Evolutionary conservation across 2,113 vertebrate genomes (phyloP).

Genomic region (Lepus timidus): DNA sequence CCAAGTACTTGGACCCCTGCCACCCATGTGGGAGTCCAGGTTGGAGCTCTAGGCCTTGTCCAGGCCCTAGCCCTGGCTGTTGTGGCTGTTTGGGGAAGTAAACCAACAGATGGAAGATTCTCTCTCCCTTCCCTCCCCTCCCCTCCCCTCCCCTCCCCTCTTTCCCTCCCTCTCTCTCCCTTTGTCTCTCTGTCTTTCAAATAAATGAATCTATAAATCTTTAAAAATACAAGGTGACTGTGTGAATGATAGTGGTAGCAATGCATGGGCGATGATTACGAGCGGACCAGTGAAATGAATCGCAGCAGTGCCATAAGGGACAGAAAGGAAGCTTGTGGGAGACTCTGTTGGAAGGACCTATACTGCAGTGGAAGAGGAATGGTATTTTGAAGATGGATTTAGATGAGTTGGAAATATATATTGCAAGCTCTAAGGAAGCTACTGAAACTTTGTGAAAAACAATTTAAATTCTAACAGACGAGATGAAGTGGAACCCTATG

Average conservation of each 20-base stretch:
- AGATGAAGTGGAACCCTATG: conserved; percentile 11
- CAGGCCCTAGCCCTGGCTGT: too few species aligned
- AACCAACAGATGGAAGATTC: too few species aligned
- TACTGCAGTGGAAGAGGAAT: neutral
- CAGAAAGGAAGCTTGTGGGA: neutral
- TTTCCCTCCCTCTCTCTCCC: too few species aligned
- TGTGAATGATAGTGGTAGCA: neutral
- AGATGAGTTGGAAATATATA: neutral
- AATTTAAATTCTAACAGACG: neutral
- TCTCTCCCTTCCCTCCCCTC: too few species aligned
- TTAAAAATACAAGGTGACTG: neutral
- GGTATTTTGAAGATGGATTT: neutral
- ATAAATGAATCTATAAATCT: too few species aligned
- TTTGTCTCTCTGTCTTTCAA: too few species aligned
- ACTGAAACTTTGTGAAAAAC: neutral
- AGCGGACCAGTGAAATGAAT: neutral
- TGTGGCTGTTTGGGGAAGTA: too few species aligned
- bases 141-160: too few species aligned
- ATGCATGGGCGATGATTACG: neutral
- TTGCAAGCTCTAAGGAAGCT: neutral
- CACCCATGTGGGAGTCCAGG: too few species aligned
- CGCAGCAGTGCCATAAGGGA: neutral
- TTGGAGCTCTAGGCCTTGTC: too few species aligned
- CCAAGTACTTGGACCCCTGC: too few species aligned
- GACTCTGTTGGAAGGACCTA: neutral